Evolutionary conservation across 2,797 vertebrate genomes (phyloP).

Genomic region (Phalloptychus januarius): DNA sequence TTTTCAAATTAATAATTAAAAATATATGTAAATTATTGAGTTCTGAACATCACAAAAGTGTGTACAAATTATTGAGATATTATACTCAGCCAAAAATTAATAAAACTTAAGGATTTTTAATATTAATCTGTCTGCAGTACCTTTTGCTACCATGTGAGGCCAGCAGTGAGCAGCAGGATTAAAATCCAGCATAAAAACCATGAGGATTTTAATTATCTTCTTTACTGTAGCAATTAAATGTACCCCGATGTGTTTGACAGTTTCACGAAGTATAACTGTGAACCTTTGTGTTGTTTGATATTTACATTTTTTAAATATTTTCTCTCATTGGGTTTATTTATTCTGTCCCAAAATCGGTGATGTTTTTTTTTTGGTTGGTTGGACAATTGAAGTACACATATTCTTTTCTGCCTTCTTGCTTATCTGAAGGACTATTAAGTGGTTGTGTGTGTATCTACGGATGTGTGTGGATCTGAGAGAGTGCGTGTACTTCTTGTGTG

Average conservation of each 20-base stretch:
- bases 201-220: not conserved
- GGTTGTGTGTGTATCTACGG: constrained; percentile 26
- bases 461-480: constrained; percentile 21
- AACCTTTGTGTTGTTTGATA: not conserved
- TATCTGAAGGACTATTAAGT: constrained; percentile 3
- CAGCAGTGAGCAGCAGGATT: constrained; percentile 3
- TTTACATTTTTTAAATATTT: not conserved
- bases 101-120: not conserved
- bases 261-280: constrained; percentile 1
- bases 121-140: not conserved
- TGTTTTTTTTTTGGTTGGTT: constrained; percentile 16
- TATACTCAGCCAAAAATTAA: not conserved
- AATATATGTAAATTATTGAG: not conserved
- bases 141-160: constrained; percentile 16
- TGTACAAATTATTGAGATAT: not conserved
- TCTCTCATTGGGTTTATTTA: not conserved
- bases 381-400: constrained; percentile 2
- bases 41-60: not conserved
- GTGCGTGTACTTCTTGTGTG: constrained; percentile 29
- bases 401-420: constrained; percentile 5
- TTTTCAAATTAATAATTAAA: not conserved
- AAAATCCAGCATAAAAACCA: not conserved
- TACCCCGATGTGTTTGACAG: constrained; percentile 2
- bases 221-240: not conserved
- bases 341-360: not conserved